These are phyloP conservation scores for Halictus rubicundus DNA, from an alignment of 1,140 invertebrate species.

Conservation along the genomic window DNA sequence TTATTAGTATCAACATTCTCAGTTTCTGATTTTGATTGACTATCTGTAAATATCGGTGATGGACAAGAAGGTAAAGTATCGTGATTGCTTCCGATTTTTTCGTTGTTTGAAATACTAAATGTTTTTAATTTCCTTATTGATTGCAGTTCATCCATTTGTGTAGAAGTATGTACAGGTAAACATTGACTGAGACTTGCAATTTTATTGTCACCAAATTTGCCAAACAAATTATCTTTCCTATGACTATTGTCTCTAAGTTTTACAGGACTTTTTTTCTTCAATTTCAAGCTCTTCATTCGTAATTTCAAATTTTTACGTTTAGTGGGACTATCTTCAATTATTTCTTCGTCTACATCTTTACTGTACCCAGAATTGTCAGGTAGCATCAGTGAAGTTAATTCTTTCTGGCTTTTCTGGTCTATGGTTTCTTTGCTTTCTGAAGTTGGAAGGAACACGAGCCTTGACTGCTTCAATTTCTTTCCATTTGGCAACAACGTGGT, in stretches of 20 bases:
- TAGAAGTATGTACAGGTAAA: background rate
- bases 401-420: background rate
- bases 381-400: background rate
- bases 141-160: background rate
- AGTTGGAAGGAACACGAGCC: slow-evolving; percentile 52
- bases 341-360: slow-evolving; percentile 33
- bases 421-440: slow-evolving; percentile 27
- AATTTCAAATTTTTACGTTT: slow-evolving; percentile 12
- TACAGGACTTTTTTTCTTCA: slow-evolving; percentile 15
- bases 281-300: slow-evolving; percentile 11
- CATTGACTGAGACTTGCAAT: background rate
- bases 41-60: background rate
- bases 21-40: background rate
- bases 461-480: slow-evolving; percentile 67
- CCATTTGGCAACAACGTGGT: slow-evolving; percentile 53
- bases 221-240: background rate
- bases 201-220: background rate
- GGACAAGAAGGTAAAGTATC: background rate
- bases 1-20: background rate
- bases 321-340: slow-evolving; percentile 50
- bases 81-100: background rate
- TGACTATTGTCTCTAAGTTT: background rate
- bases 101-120: background rate
- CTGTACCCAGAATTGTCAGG: background rate
- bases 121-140: background rate